Percentiles rank a stretch among this genome's conserved stretches.
Conservation (phyloP, 1,140 invertebrate species). For the Scaptomyza pallida region DNA sequence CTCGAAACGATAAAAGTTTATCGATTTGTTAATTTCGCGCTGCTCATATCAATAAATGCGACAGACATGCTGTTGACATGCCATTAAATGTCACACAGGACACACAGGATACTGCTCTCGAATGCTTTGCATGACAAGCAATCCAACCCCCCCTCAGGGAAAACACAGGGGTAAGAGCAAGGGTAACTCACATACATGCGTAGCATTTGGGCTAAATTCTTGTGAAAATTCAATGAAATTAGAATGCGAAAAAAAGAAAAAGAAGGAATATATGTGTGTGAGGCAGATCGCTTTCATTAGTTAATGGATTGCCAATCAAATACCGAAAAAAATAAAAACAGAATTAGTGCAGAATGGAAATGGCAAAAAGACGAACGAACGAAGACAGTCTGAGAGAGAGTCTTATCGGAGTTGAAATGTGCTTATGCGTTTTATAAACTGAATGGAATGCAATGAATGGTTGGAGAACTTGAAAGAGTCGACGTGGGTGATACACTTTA, state of each 20-base stretch:
- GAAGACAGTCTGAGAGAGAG: background rate
- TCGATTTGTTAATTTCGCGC: slow-evolving; percentile 73
- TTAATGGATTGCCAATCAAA: slow-evolving; percentile 65
- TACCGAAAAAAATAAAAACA: slow-evolving; percentile 28
- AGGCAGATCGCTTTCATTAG: slow-evolving; percentile 68
- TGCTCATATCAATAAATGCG: slow-evolving; percentile 73
- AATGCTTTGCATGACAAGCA: slow-evolving; percentile 53
- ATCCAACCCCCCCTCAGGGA: slow-evolving; percentile 4
- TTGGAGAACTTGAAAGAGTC: background rate
- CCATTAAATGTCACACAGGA: slow-evolving; percentile 63
- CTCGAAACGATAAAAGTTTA: slow-evolving; percentile 72
- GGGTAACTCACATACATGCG: slow-evolving; percentile 31
- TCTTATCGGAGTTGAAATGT: slow-evolving; percentile 35
- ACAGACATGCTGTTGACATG: slow-evolving; percentile 72
- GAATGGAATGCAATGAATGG: background rate
- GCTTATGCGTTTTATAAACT: slow-evolving; percentile 12
- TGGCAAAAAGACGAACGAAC: slow-evolving; percentile 3
- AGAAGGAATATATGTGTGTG: background rate
- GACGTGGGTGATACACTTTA: background rate
- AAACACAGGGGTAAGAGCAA: background rate
- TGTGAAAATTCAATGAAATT: slow-evolving; percentile 76
- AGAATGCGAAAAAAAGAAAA: slow-evolving; percentile 67
- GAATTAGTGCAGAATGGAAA: slow-evolving; percentile 31
- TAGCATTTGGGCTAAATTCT: slow-evolving; percentile 68
- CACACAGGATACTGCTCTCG: slow-evolving; percentile 47